Evolutionary conservation across 2,888 invertebrate genomes (phyloP).

Genomic region (Caenorhabditis afra): DNA sequence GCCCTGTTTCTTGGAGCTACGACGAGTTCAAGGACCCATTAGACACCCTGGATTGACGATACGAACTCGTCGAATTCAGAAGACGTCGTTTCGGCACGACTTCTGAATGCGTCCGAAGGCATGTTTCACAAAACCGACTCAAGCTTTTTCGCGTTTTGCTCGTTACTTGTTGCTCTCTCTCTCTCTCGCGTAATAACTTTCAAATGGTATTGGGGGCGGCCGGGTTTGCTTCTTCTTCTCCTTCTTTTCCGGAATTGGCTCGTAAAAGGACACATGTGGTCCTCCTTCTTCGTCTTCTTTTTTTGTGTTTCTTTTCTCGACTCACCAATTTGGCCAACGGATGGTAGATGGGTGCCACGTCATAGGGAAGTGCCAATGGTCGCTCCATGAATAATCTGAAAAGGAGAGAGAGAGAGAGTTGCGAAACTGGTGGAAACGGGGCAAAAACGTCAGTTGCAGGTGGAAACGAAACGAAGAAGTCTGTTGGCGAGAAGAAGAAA

Average conservation of each 20-base stretch:
- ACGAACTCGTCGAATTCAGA: too few species aligned
- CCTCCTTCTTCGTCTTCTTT: neutral
- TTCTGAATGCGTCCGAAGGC: too few species aligned
- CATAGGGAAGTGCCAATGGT: conserved; percentile 42
- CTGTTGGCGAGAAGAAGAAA: conserved; percentile 18
- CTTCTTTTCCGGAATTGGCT: conserved; percentile 27
- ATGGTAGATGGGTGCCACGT: conserved; percentile 42
- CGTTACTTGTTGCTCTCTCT: neutral
- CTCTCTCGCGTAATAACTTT: conserved; percentile 18
- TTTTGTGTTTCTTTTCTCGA: neutral
- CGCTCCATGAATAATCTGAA: conserved; percentile 24
- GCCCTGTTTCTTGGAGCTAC: too few species aligned
- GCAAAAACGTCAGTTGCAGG: conserved; percentile 38
- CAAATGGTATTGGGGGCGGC: conserved; percentile 38
- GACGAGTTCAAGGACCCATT: too few species aligned
- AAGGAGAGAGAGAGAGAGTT: neutral
- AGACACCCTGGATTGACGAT: too few species aligned
- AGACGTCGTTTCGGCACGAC: too few species aligned
- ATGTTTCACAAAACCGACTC: neutral
- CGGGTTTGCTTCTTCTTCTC: too few species aligned
- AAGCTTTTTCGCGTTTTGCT: neutral
- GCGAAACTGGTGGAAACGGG: conserved; percentile 1
- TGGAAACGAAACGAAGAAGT: conserved; percentile 21
- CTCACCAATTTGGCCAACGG: conserved; percentile 42
- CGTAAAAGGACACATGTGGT: conserved; percentile 35